Conservation (phyloP, 2,113 vertebrate genomes). For the Conger conger region DNA sequence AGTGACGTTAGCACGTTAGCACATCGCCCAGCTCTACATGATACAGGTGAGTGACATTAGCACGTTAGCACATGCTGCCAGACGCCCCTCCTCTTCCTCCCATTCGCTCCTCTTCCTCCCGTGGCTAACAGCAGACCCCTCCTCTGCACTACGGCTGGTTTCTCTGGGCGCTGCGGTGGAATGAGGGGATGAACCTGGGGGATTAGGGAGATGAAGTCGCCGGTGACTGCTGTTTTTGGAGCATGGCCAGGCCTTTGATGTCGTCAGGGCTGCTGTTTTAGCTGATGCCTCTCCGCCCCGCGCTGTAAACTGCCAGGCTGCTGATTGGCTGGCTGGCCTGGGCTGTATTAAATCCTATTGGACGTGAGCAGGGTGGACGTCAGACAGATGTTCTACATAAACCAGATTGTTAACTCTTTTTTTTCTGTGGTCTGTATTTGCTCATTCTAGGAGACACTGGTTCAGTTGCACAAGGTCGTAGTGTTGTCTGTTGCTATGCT, state of each 20-base stretch:
- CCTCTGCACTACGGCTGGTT: background rate
- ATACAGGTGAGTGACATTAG: too few species aligned
- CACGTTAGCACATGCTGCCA: too few species aligned
- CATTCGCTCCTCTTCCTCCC: too few species aligned
- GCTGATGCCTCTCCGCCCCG: background rate
- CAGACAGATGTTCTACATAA: background rate
- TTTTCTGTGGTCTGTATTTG: too few species aligned
- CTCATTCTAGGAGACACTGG: too few species aligned
- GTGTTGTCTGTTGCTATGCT: too few species aligned
- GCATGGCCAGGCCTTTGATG: background rate
- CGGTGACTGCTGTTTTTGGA: constrained; percentile 9
- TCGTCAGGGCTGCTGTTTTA: constrained; percentile 3
- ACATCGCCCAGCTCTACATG: too few species aligned
- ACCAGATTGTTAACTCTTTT: background rate
- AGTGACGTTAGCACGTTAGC: too few species aligned
- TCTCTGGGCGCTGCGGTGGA: background rate
- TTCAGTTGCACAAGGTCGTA: too few species aligned
- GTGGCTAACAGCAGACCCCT: background rate
- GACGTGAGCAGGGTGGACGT: background rate
- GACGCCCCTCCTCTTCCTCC: too few species aligned
- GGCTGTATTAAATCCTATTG: background rate
- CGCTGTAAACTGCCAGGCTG: background rate
- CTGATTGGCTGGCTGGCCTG: background rate
- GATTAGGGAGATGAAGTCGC: constrained; percentile 14
- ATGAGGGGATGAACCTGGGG: background rate